Percentiles rank a stretch among this genome's conserved stretches.
These are phyloP conservation scores for Catagonus wagneri DNA, from an alignment of 2,113 vertebrate species.

Conservation along the genomic window DNA sequence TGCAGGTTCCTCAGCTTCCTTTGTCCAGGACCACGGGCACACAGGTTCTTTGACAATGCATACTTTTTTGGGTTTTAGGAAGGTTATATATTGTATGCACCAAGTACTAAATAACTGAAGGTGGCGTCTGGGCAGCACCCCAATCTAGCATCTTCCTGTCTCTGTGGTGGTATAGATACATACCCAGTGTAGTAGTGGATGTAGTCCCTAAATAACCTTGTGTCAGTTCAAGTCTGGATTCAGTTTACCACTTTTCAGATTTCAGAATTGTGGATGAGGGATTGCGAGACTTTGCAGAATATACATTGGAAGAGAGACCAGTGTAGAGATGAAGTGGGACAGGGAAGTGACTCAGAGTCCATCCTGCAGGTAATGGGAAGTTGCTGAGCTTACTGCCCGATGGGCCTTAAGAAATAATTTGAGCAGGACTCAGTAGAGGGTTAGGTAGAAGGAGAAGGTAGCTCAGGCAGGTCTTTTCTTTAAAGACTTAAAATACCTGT, in stretches of 20 bases:
- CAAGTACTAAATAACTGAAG: not conserved
- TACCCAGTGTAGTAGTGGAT: no score
- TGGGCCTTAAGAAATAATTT: no score
- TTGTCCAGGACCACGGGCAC: not conserved
- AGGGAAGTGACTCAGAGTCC: no score
- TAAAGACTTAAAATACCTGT: not conserved
- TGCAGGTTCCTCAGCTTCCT: not conserved
- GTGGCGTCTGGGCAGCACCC: not conserved
- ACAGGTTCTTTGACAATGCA: not conserved
- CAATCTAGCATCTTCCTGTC: fast-evolving
- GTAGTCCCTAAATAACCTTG: not conserved
- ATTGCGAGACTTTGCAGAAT: not conserved
- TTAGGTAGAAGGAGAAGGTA: not conserved
- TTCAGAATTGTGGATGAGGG: not conserved
- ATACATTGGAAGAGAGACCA: not conserved
- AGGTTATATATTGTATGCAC: not conserved
- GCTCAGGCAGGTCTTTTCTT: not conserved
- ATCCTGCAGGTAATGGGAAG: not conserved
- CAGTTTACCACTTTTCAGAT: not conserved
- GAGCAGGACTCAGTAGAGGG: not conserved
- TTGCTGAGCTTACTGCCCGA: not conserved
- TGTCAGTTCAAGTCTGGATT: not conserved
- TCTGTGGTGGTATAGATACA: no score
- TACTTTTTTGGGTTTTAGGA: not conserved
- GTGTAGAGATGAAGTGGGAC: no score